Percentiles rank a stretch among this genome's conserved stretches.
Evolutionary conservation across 2,797 vertebrate genomes (phyloP).

Genomic region (Eulemur albifrons): DNA sequence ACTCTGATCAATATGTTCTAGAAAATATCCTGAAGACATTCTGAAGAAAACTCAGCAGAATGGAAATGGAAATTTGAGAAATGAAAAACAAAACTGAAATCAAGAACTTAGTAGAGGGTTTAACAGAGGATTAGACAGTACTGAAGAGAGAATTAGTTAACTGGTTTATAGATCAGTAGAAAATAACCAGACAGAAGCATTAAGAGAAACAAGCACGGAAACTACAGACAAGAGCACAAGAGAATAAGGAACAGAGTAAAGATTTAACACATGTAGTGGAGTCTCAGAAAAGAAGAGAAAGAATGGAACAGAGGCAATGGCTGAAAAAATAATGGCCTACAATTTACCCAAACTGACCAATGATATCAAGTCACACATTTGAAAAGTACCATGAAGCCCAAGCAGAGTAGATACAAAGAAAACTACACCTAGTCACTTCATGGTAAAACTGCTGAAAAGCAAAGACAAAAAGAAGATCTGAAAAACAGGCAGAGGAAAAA

Average conservation of each 20-base stretch:
- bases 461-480: neutral
- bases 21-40: neutral
- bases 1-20: neutral
- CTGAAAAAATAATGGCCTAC: neutral
- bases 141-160: neutral
- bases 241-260: neutral
- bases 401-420: neutral
- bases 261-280: neutral
- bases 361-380: neutral
- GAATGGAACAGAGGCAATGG: neutral
- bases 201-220: neutral
- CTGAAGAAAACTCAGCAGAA: neutral
- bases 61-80: neutral
- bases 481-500: neutral
- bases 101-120: neutral
- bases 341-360: neutral
- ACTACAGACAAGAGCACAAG: neutral
- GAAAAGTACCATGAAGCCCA: neutral
- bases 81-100: neutral
- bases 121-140: neutral
- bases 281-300: neutral
- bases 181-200: neutral
- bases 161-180: neutral
- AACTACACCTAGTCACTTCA: neutral
- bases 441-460: neutral